Conservation (phyloP, 2,888 invertebrate genomes). For the Polymixis lichenea region DNA sequence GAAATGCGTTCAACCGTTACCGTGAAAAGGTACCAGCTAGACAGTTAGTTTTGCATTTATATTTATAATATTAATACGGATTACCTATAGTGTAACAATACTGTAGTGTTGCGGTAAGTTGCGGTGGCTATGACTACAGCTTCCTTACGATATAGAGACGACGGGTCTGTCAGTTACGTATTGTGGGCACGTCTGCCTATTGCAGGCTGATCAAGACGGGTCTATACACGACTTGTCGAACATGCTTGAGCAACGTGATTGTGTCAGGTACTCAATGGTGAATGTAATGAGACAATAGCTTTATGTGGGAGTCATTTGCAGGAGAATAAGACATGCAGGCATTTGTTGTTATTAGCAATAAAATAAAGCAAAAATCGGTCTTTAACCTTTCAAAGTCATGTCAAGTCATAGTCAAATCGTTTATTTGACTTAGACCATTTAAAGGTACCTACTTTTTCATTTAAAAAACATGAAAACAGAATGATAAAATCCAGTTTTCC, state of each 20-base stretch:
- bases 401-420: background rate
- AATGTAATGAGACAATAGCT: background rate
- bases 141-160: background rate
- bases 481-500: no score
- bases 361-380: background rate
- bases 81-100: background rate
- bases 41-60: background rate
- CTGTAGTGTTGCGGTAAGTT: background rate
- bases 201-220: constrained; percentile 1
- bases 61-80: background rate
- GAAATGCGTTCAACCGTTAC: no score
- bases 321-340: background rate
- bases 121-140: background rate
- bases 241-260: background rate
- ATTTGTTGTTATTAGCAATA: background rate
- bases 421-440: no score
- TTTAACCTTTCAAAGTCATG: background rate
- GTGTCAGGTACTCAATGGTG: background rate
- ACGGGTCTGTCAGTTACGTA: background rate
- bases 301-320: background rate
- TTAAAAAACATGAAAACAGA: no score
- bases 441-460: no score
- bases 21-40: background rate
- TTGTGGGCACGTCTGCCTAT: background rate
- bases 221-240: background rate